These are phyloP conservation scores for Reticulitermes speratus DNA, from an alignment of 1,140 invertebrate species.

Conservation along the genomic window DNA sequence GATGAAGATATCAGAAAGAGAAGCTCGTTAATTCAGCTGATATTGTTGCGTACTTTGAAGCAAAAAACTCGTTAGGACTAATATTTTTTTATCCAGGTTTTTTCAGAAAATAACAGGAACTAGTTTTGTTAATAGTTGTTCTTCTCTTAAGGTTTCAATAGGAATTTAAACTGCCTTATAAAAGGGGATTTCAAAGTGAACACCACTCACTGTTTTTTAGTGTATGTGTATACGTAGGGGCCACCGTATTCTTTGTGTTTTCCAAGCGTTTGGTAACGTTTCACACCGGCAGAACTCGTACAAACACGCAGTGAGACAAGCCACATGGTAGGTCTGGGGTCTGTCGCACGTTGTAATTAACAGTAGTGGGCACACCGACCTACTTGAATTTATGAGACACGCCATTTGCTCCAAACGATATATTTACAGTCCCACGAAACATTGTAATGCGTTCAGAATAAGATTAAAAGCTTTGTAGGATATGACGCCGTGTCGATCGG, in stretches of 20 bases:
- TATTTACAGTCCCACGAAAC: no score
- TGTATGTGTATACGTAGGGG: background rate
- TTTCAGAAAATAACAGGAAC: background rate
- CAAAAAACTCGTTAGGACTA: background rate
- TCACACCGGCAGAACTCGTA: background rate
- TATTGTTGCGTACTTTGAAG: background rate
- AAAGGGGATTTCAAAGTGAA: background rate
- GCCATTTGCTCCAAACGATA: no score
- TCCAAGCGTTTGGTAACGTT: background rate
- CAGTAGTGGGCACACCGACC: no score
- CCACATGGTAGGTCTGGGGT: background rate
- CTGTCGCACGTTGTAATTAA: background rate
- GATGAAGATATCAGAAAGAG: background rate
- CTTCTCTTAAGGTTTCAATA: background rate
- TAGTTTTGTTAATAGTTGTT: constrained; percentile 14
- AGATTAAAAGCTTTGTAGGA: no score
- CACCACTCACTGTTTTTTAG: background rate
- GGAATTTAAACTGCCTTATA: background rate
- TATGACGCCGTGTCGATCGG: no score
- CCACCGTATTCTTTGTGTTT: background rate
- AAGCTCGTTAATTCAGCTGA: background rate
- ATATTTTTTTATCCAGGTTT: background rate
- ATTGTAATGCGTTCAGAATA: no score
- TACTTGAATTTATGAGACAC: no score
- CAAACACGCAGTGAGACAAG: background rate